phyloP scores from a whole-genome alignment of 2,113 vertebrate genomes.

The Psittacara wagleri region DNA sequence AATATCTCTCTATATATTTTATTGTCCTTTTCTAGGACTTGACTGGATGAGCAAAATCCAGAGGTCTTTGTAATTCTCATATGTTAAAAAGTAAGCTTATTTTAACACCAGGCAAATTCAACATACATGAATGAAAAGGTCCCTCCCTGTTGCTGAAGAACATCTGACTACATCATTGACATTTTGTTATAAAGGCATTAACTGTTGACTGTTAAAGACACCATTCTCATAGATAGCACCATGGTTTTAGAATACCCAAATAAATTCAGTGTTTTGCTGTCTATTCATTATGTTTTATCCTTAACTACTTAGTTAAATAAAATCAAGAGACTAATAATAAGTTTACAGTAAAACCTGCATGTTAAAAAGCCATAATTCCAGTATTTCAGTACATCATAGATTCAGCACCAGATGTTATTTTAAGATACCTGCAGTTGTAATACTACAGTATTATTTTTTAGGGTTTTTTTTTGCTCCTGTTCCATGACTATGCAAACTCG shows the following conservation, averaged over 20 bases:
- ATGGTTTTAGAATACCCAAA: slow-evolving; percentile 81
- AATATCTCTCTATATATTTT: slow-evolving; percentile 68
- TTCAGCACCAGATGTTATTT: slow-evolving; percentile 90
- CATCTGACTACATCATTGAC: slow-evolving; percentile 60
- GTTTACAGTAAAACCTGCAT: slow-evolving; percentile 78
- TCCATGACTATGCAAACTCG: slow-evolving; percentile 75
- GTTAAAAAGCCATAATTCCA: slow-evolving; percentile 85
- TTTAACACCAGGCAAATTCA: slow-evolving; percentile 67
- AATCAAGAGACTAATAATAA: slow-evolving; percentile 75
- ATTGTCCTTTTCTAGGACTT: slow-evolving; percentile 71
- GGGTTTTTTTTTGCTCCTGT: slow-evolving; percentile 73
- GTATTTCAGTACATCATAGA: slow-evolving; percentile 84
- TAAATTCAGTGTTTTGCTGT: slow-evolving; percentile 85
- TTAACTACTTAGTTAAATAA: slow-evolving; percentile 78
- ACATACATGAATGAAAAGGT: slow-evolving; percentile 65
- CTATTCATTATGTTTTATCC: slow-evolving; percentile 56
- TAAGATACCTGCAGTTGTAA: slow-evolving; percentile 74
- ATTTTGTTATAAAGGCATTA: slow-evolving; percentile 82
- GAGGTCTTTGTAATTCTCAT: slow-evolving; percentile 69
- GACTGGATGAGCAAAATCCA: slow-evolving; percentile 72
- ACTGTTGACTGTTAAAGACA: slow-evolving; percentile 78
- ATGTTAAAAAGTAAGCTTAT: slow-evolving; percentile 72
- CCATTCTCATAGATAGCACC: slow-evolving; percentile 88
- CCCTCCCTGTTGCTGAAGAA: slow-evolving; percentile 53
- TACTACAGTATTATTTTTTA: slow-evolving; percentile 68